Evolutionary conservation across 2,888 invertebrate genomes (phyloP).

Genomic region (Nomada fabriciana): DNA sequence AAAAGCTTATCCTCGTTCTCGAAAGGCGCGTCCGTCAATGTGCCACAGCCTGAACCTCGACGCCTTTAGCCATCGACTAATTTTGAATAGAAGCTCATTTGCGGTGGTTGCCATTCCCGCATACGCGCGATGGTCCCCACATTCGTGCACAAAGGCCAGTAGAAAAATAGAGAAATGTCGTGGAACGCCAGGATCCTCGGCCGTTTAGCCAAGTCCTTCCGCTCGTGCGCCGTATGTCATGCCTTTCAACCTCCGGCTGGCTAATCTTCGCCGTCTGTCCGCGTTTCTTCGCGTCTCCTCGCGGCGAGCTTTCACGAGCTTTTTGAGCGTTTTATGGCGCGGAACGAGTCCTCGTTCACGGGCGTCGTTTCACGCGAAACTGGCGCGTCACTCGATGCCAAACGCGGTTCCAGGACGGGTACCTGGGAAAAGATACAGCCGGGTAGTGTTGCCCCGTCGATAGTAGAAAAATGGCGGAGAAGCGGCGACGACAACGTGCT

Average conservation of each 20-base stretch:
- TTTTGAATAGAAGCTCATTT: conserved; percentile 81
- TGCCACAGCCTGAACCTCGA: conserved; percentile 11
- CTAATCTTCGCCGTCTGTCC: conserved; percentile 46
- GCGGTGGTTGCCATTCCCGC: conserved; percentile 45
- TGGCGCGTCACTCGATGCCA: conserved; percentile 33
- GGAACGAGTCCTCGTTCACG: conserved; percentile 40
- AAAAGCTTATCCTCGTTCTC: conserved; percentile 21
- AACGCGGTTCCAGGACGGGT: conserved; percentile 45
- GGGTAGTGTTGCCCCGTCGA: conserved; percentile 3
- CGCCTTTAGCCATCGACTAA: conserved; percentile 70
- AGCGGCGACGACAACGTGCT: conserved; percentile 15
- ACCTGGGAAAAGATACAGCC: conserved; percentile 12
- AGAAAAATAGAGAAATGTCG: conserved; percentile 32
- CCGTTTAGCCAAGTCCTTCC: conserved; percentile 50
- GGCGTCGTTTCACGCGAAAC: conserved; percentile 26
- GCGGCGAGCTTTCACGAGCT: conserved; percentile 34
- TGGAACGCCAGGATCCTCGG: conserved; percentile 35
- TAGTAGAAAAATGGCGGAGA: conserved; percentile 45
- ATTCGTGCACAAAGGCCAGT: conserved; percentile 3
- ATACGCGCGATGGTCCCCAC: neutral
- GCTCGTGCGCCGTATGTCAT: conserved; percentile 54
- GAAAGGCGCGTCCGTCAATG: conserved; percentile 62
- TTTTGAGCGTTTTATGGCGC: conserved; percentile 57
- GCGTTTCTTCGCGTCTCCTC: conserved; percentile 6
- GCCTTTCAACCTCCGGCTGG: conserved; percentile 50